Percentiles rank a stretch among this genome's conserved stretches.
These are phyloP conservation scores for Platalea minor DNA, from an alignment of 2,797 vertebrate species.

Conservation along the genomic window DNA sequence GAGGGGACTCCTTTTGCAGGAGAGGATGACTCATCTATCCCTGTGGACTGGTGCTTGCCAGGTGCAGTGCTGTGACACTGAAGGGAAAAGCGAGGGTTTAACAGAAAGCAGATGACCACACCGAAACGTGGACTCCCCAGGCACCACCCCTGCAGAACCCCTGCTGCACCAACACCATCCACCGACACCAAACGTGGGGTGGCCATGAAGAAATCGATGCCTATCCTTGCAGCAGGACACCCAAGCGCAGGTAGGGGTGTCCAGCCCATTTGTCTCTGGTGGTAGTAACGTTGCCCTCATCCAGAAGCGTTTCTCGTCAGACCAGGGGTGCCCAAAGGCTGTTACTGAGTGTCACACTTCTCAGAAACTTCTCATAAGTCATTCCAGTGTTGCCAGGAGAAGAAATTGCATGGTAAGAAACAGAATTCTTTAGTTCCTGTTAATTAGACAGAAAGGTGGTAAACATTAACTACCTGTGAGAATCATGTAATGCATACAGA, in stretches of 20 bases:
- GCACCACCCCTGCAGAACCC: accelerated
- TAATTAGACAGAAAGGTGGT: neutral
- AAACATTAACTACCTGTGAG: slow-evolving; percentile 13
- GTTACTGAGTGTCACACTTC: neutral
- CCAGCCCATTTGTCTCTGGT: neutral
- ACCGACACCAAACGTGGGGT: neutral
- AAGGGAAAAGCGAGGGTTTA: neutral
- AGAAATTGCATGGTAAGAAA: neutral
- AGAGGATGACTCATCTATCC: neutral
- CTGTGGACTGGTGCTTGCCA: neutral
- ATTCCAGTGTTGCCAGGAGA: neutral
- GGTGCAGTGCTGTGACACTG: neutral
- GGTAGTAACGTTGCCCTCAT: neutral
- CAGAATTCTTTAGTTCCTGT: neutral
- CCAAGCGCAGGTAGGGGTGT: neutral
- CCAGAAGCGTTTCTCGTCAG: neutral
- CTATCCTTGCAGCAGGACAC: neutral
- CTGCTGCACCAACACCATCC: neutral
- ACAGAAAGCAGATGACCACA: neutral
- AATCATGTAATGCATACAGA: neutral
- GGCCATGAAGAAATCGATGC: neutral
- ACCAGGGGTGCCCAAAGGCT: neutral
- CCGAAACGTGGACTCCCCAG: neutral
- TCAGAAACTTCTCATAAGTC: neutral
- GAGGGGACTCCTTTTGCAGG: neutral